Conservation (phyloP, 2,113 vertebrate genomes). For the Stomatorhinus ivindoensis region DNA sequence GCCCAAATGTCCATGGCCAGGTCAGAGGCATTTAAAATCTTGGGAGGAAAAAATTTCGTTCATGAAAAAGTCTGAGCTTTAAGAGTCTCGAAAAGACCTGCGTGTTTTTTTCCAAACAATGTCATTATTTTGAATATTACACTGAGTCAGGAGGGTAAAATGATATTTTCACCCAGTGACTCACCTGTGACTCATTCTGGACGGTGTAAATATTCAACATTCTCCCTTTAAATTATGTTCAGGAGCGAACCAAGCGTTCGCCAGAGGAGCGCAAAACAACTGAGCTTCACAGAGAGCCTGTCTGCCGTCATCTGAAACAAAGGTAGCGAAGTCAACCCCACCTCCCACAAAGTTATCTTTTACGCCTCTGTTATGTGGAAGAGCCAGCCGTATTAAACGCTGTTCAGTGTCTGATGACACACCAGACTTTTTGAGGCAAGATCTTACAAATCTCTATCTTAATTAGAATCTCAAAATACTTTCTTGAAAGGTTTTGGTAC, state of each 20-base stretch:
- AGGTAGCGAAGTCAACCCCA: neutral
- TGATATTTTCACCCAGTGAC: neutral
- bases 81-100: neutral
- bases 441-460: neutral
- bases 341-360: neutral
- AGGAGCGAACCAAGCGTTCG: neutral
- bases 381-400: neutral
- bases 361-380: neutral
- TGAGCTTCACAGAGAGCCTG: neutral
- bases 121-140: neutral
- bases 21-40: neutral
- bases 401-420: neutral
- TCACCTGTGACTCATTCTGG: constrained; percentile 10
- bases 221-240: neutral
- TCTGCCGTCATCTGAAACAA: neutral
- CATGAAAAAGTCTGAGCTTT: neutral
- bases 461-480: neutral
- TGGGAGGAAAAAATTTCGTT: neutral
- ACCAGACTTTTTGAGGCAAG: neutral
- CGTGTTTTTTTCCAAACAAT: neutral
- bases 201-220: neutral
- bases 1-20: neutral
- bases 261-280: neutral
- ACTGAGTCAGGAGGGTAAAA: neutral
- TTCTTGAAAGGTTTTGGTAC: neutral